phyloP scores from a whole-genome alignment of 2,888 invertebrate genomes.

The Spodoptera picta region DNA sequence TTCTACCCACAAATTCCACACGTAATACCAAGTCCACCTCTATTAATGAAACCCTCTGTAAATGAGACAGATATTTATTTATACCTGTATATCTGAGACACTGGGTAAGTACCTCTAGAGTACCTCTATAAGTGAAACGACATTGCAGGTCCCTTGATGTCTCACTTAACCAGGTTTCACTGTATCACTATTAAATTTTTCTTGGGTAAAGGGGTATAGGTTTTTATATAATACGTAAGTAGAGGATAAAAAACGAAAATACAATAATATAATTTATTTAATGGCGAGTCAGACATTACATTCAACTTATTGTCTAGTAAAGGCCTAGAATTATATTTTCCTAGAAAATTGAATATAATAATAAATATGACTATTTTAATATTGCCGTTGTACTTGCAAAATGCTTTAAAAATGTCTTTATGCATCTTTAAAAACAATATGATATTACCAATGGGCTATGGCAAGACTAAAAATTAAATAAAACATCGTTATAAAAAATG shows the following conservation, averaged over 20 bases:
- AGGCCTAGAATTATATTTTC: background rate
- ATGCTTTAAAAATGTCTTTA: background rate
- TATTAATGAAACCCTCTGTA: too few relatives aligned
- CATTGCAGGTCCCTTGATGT: too few relatives aligned
- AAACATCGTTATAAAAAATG: constrained; percentile 5
- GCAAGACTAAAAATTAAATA: background rate
- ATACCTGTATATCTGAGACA: too few relatives aligned
- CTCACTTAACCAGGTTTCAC: too few relatives aligned
- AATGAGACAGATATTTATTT: too few relatives aligned
- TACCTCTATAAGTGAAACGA: too few relatives aligned
- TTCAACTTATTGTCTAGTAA: constrained; percentile 12
- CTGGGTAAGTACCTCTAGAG: too few relatives aligned
- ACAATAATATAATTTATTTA: constrained; percentile 25
- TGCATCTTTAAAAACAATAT: too few relatives aligned
- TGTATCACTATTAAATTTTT: background rate
- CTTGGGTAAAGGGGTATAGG: too few relatives aligned
- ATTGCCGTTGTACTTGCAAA: constrained; percentile 1
- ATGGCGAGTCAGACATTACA: constrained; percentile 20
- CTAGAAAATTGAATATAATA: background rate
- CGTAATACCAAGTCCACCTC: too few relatives aligned
- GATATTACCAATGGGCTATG: background rate
- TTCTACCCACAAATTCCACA: too few relatives aligned
- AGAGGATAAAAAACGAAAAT: background rate
- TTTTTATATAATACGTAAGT: background rate
- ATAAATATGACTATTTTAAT: constrained; percentile 6